Evolutionary conservation across 2,113 vertebrate genomes (phyloP).

Genomic region (Desmodus rotundus): DNA sequence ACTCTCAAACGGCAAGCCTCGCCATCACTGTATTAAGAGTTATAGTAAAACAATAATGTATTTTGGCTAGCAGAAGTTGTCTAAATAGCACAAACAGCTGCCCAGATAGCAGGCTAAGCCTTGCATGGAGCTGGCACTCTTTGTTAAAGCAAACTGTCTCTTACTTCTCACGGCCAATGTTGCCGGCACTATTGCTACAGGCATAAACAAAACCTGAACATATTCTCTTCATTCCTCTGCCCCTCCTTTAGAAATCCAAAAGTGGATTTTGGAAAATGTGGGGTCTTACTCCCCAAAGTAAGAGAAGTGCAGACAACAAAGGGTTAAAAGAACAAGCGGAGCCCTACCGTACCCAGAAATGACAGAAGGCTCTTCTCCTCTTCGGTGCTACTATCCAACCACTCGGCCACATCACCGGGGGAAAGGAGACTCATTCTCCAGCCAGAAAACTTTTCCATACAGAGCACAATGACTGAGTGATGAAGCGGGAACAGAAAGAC

Average conservation of each 20-base stretch:
- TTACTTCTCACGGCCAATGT: neutral
- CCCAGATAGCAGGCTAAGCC: conserved; percentile 37
- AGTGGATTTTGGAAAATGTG: conserved; percentile 55
- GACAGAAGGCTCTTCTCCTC: conserved; percentile 88
- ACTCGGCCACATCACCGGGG: conserved; percentile 83
- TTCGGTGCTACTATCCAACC: conserved; percentile 89
- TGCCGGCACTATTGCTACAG: conserved; percentile 48
- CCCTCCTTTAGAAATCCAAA: conserved; percentile 29
- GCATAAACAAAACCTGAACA: conserved; percentile 40
- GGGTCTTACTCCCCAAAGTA: conserved; percentile 34
- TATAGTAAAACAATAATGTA: neutral
- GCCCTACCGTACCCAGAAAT: conserved; percentile 88
- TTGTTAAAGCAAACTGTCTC: conserved; percentile 65
- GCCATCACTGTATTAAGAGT: neutral
- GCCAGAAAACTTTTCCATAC: conserved; percentile 87
- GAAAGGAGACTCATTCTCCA: conserved; percentile 88
- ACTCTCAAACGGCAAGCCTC: neutral
- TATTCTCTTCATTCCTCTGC: conserved; percentile 23
- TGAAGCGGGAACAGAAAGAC: conserved; percentile 67
- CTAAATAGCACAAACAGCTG: neutral
- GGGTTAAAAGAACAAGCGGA: conserved; percentile 68
- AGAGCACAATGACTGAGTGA: conserved; percentile 76
- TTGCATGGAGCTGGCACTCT: conserved; percentile 47
- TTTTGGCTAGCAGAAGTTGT: conserved; percentile 57
- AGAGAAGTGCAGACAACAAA: conserved; percentile 63